phyloP scores from a whole-genome alignment of 1,140 invertebrate species.

The Drosophila seguyi region DNA sequence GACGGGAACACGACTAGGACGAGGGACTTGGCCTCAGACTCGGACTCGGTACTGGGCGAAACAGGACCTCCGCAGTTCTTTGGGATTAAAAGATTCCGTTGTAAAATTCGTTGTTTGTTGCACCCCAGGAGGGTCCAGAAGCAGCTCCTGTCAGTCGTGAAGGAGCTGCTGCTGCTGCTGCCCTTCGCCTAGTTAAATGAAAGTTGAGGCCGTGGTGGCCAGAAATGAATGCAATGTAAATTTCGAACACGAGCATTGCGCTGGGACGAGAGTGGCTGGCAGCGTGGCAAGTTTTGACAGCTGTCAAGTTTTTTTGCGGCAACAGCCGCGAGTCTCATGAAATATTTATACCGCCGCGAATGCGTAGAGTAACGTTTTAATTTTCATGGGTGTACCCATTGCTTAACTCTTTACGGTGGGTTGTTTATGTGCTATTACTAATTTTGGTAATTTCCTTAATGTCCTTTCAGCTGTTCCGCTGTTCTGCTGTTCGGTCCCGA shows the following conservation, averaged over 20 bases:
- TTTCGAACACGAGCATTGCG: conserved; percentile 52
- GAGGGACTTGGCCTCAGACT: conserved; percentile 2
- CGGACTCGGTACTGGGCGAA: conserved; percentile 2
- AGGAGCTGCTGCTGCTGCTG: conserved; percentile 33
- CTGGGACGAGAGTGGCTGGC: conserved; percentile 16
- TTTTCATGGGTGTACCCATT: conserved; percentile 34
- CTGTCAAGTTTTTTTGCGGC: conserved; percentile 74
- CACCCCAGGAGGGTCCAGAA: conserved; percentile 31
- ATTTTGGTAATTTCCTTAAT: conserved; percentile 84
- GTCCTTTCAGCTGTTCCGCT: conserved; percentile 64
- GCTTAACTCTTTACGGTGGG: conserved; percentile 19
- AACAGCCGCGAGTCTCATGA: conserved; percentile 67
- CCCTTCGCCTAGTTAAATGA: conserved; percentile 46
- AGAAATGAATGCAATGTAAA: conserved; percentile 63
- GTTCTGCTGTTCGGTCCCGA: conserved; percentile 18
- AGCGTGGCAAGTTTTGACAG: conserved; percentile 69
- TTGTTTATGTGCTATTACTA: conserved; percentile 73
- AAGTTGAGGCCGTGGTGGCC: conserved; percentile 42
- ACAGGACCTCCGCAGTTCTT: conserved; percentile 66
- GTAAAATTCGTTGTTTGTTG: conserved; percentile 73
- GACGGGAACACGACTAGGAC: conserved; percentile 41
- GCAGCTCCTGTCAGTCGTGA: conserved; percentile 54
- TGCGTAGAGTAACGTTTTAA: conserved; percentile 67
- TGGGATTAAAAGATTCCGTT: conserved; percentile 82
- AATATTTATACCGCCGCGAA: conserved; percentile 74